phyloP scores from a whole-genome alignment of 2,113 vertebrate species.

The Marcusenius ussheri region DNA sequence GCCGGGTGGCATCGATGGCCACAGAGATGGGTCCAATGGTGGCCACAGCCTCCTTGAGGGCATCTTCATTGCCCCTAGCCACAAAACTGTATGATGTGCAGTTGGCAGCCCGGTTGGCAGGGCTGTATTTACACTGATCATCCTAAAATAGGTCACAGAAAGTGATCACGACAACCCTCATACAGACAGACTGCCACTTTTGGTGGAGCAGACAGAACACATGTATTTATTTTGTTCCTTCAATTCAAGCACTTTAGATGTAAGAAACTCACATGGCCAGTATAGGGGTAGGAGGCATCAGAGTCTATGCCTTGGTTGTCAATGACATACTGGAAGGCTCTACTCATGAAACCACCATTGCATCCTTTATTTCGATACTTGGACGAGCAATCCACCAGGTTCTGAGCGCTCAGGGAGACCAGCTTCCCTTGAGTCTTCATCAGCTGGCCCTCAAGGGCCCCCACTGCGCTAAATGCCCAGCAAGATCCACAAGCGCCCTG shows the following conservation, averaged over 20 bases:
- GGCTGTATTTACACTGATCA: constrained; percentile 63
- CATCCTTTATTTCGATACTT: constrained; percentile 64
- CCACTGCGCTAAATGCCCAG: constrained; percentile 68
- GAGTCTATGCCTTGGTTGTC: constrained; percentile 65
- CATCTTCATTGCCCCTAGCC: constrained; percentile 45
- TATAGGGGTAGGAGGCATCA: constrained; percentile 57
- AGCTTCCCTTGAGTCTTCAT: constrained; percentile 56
- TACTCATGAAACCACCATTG: constrained; percentile 49
- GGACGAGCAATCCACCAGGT: constrained; percentile 64
- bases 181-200: background rate
- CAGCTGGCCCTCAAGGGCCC: constrained; percentile 66
- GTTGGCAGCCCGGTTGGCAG: constrained; percentile 61
- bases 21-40: constrained; percentile 77
- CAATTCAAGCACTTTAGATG: background rate
- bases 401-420: constrained; percentile 63
- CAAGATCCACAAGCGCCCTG: constrained; percentile 66
- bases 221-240: too few relatives aligned
- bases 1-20: constrained; percentile 66
- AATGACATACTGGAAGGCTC: constrained; percentile 60
- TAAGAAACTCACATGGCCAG: constrained; percentile 34
- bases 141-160: constrained; percentile 45
- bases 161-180: too few relatives aligned
- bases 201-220: background rate
- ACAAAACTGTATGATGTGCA: constrained; percentile 65
- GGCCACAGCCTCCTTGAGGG: constrained; percentile 64